Base-by-base conservation (phyloP, 2,797 vertebrate species). In the Girardinus metallicus region DNA sequence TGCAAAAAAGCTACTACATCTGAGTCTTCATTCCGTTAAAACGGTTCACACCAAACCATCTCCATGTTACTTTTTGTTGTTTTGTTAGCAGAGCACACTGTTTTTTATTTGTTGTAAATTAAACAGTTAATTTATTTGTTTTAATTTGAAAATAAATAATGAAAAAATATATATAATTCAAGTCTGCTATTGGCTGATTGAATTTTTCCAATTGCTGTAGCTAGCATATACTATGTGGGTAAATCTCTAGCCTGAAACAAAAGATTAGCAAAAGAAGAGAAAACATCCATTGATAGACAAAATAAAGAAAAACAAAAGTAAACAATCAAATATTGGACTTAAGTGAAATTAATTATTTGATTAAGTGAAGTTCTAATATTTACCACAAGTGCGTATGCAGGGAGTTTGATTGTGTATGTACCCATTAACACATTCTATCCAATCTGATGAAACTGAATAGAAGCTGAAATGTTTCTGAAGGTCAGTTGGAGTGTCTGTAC, bases 381-480 rank as follows among this genome's bases (percentile, higher is more conserved):
- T 26, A 41, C 55, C 82, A 70, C 79, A 68, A 80, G 49, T 47
- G 72, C 55, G 46, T 36, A 62, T 62, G 41, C 31, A 74, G 68
- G 26, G 71, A n/a, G 60, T 73, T 51, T 79, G 26, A 26, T 76
- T 29, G 29, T 46, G 34, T 39, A 41, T 1, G 26, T 74, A 29
- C 7, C 34, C 6, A 0, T 82, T 44, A 60, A 31, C 55, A 34
- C 10, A 21, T 80, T 34, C 77, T 53, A 5, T 78, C 83, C 66
- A 79, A 41, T 77, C 8, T 74, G 70, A 83, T 77, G 75, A 18
- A 77, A 83, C n/a, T 46, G 43, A 82, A 66, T 73, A 73, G 82
- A 80, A 85, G 66, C 75, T 36, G 47, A 68, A 9, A 57, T 73
- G 83, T 80, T 85, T 51, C 73, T 86, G 90, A 93, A 94, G 89